Base-by-base conservation (phyloP, 1,140 invertebrate species). In the Eciton burchellii region DNA sequence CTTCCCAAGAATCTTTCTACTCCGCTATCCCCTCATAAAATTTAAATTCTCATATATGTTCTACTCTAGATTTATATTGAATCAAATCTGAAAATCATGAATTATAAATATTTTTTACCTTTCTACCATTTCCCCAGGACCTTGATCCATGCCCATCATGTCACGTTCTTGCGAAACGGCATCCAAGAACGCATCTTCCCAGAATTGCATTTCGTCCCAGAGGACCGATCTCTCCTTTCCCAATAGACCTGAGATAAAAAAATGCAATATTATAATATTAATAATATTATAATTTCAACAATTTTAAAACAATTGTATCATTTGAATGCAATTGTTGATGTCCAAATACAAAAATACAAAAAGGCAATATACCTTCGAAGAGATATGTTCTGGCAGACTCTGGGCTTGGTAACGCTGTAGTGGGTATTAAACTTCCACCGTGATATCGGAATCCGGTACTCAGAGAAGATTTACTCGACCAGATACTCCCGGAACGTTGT, bases 161-260 rank as follows among this genome's bases (percentile, higher is more conserved):
- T 99, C 99, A 68, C 99, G 95, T 92, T 99, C 99, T 93, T 99
- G 99, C 63, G 99, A 99, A 0, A 99, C 99, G 0, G 99, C 98
- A 94, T 99, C 99, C 29, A 99, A 94, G 92, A 99, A 99, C 0
- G 98, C 97, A 93, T 99, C 99, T 94, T 99, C 99, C 99, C 99
- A 99, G 94, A 99, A 99, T 91, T 99, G 98, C 97, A 99, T 99
- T 94, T 99, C 98, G 93, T 99, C 99, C 99, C 99, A 99, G n/a
- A 99, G 93, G 47, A 96, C 96, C 3, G 97, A 97, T 84, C 98
- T 95, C 62, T 97, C 96, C 91, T 97, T 97, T 2, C 95, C 96
- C 91, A 95, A 76, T 56, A 94, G 89, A 60, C 92, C 93, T 93
- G 9, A 66, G 82, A 41, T 62, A n/a, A 16, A 26, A 60, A 59